Base-by-base conservation (phyloP, 2,113 vertebrate species). In the Lates calcarifer region DNA sequence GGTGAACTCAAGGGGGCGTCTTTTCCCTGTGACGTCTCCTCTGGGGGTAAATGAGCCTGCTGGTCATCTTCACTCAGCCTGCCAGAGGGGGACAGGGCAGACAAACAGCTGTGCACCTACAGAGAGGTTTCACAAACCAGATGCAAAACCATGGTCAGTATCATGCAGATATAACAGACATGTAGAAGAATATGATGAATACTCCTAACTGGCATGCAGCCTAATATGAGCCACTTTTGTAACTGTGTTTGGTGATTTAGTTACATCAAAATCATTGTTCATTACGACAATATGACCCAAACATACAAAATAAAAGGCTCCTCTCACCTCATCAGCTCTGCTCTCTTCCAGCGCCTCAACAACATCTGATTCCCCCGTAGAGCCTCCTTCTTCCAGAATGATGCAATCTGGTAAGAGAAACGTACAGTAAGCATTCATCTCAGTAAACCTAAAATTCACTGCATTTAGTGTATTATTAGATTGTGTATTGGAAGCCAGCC, bases 311-410 rank as follows among this genome's bases (percentile, higher is more conserved):
- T 57, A 29, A 73, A 73, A 33, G 7, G 6, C 5, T 39, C 2
- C n/a, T 15, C 84, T 79, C 53, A 94, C 92, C 89, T 93, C 69
- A 22, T 82, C 76, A 56, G 74, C 88, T 77, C 62, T 64, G 63
- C 82, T 87, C 49, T 94, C 91, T 63, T 92, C 89, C 29, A 74
- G 26, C 4, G 26, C 49, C 31, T 92, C 92, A 2, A 67, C 72
- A 22, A 64, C 79, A 56, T 88, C 89, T 0, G 87, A 75, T 7
- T 63, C 81, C 3, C 56, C 69, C 0, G 65, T 28, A 1, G 72
- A 84, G 17, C 83, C 82, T 45, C 68, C 84, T 39, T 91, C 93
- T 56, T 90, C 87, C 39, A 87, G 33, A 22, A 69, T 1, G 6
- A 57, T 24, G 51, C 82, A 81, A 14, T 87, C 94, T 95, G 47